phyloP scores from a whole-genome alignment of 2,113 vertebrate genomes.

The Bolborhynchus lineola region DNA sequence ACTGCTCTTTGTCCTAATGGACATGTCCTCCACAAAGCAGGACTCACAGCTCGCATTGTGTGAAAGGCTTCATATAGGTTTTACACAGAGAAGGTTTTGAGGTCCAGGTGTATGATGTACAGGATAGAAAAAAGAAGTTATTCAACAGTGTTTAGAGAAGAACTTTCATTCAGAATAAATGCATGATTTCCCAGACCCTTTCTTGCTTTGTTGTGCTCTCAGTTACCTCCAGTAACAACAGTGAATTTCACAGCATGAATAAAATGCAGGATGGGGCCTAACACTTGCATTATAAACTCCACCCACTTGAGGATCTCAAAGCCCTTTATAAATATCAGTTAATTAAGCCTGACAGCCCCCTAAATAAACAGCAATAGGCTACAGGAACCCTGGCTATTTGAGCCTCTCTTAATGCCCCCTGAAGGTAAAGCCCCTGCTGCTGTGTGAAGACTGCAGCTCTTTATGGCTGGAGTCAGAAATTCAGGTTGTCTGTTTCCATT shows the following conservation, averaged over 20 bases:
- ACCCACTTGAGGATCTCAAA: constrained; percentile 33
- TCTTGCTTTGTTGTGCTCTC: not conserved
- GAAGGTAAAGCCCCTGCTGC: not conserved
- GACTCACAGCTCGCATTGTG: not conserved
- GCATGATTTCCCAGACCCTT: not conserved
- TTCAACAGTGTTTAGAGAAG: not conserved
- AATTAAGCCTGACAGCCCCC: constrained; percentile 62
- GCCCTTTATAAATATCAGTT: constrained; percentile 59
- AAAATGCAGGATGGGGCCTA: constrained; percentile 4
- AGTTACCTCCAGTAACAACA: not conserved
- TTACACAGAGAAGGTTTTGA: not conserved
- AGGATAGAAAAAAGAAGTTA: not conserved
- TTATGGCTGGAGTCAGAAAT: constrained; percentile 6
- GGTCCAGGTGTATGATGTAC: not conserved
- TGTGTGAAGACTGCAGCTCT: constrained; percentile 12
- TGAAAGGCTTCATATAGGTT: not conserved
- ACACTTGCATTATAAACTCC: constrained; percentile 9
- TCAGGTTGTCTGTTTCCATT: not conserved
- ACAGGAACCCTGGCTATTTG: not conserved
- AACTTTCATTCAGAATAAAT: not conserved
- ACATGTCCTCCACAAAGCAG: not conserved
- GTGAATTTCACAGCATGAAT: not conserved
- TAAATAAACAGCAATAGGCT: constrained; percentile 41
- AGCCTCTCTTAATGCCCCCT: constrained; percentile 28
- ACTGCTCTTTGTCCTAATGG: not conserved